Conservation (phyloP, 2,113 vertebrate genomes). For the Myotis yumanensis region DNA sequence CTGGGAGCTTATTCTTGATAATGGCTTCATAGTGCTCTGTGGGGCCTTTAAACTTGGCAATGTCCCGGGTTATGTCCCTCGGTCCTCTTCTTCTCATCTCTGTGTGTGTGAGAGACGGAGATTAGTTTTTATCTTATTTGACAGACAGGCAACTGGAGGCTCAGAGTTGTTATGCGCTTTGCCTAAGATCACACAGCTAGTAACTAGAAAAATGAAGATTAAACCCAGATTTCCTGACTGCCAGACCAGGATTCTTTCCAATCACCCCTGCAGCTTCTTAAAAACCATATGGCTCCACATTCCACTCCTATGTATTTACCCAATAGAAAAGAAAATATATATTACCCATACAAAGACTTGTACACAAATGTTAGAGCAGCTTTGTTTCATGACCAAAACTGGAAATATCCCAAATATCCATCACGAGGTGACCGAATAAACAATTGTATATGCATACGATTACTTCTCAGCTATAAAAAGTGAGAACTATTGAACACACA, state of each 20-base stretch:
- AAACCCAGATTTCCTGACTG: conserved; percentile 58
- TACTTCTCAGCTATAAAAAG: neutral
- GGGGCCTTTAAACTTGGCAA: conserved; percentile 14
- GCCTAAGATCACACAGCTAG: conserved; percentile 56
- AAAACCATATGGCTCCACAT: conserved; percentile 25
- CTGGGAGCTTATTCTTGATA: conserved; percentile 15
- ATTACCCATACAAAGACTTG: conserved; percentile 38
- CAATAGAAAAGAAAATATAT: conserved; percentile 6
- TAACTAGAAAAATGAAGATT: conserved; percentile 65
- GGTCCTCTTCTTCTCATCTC: neutral
- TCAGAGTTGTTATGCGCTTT: conserved; percentile 58
- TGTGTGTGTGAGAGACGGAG: neutral
- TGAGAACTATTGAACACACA: neutral
- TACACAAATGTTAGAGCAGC: conserved; percentile 7
- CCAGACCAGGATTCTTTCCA: conserved; percentile 47
- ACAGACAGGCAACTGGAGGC: conserved; percentile 1
- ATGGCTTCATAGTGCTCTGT: neutral
- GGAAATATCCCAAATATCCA: conserved; percentile 11
- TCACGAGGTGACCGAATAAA: neutral
- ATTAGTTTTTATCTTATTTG: conserved; percentile 41
- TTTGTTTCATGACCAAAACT: conserved; percentile 32
- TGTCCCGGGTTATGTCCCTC: neutral
- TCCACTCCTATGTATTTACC: conserved; percentile 28
- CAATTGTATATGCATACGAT: neutral
- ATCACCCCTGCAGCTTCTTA: conserved; percentile 48